Base-by-base conservation (phyloP, 2,888 invertebrate genomes). In the Cephus pygmeus region DNA sequence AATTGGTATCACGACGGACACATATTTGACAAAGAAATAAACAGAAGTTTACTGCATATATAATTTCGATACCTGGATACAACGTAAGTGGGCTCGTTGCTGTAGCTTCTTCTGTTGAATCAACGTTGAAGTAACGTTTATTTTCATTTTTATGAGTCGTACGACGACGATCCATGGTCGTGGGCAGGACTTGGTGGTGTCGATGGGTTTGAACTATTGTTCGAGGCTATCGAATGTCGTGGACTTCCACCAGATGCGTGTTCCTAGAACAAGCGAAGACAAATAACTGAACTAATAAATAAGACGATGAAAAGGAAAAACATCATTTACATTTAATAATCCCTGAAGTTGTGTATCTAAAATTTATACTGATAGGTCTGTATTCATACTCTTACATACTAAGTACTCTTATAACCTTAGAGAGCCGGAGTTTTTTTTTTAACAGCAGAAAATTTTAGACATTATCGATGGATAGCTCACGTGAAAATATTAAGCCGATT, bases 191-290 rank as follows among this genome's bases (percentile, higher is more conserved):
- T 95, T 75, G 95, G 95, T 76, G 95, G 95, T 74, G 95, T 95
- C 83, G 95, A 95, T 85, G 95, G 93, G 91, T 95, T 95, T 86
- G 95, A 95, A 92, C 95, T 95, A 90, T 95, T 95, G 91, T 95
- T 95, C 81, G 95, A 95, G 79, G 95, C 95, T 87, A 95, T 94
- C 79, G 95, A 95, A 90, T 95, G 95, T 79, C 95, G 93, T 73
- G 95, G 95, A 90, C 95, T 95, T 79, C 93, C 92, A 83, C 92
- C 92, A 36, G 92, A 90, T 76, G 91, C 90, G 79, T 92, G 91
- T 77, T 92, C 92, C 92, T 92, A 82, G 73, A 87, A 23, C 23
- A 1, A 56, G 4, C 9, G 31, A 30, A 31, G 71, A 71, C 80
- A 36, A 75, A 77, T 75, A 75, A 56, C 56, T 56, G 9, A 56